Evolutionary conservation across 2,888 invertebrate species (phyloP).

Genomic region (Norana najaformis): DNA sequence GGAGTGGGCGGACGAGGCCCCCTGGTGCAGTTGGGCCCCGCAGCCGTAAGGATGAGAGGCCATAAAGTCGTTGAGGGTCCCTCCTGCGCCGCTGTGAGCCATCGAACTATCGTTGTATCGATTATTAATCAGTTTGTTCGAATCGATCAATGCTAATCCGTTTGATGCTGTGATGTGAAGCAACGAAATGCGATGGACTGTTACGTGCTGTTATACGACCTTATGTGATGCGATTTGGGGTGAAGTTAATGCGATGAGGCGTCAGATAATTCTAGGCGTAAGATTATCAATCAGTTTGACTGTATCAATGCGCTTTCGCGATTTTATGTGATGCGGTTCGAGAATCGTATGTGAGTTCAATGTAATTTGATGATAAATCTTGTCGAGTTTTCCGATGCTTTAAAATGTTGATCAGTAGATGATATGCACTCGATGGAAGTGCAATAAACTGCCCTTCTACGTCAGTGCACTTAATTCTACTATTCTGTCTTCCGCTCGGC

Average conservation of each 20-base stretch:
- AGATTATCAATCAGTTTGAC: no score
- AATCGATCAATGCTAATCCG: not conserved
- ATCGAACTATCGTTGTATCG: not conserved
- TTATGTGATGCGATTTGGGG: not conserved
- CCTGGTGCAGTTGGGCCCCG: not conserved
- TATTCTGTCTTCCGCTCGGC: no score
- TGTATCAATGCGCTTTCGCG: no score
- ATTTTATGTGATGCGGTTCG: not conserved
- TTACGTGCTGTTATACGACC: not conserved
- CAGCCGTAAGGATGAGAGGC: not conserved
- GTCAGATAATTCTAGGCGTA: not conserved
- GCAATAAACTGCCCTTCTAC: no score
- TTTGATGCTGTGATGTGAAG: not conserved
- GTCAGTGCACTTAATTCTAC: no score
- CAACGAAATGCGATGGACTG: not conserved
- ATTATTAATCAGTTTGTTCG: not conserved
- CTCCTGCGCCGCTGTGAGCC: not conserved
- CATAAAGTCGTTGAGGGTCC: conserved; percentile 2
- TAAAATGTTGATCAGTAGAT: not conserved
- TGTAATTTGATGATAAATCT: not conserved
- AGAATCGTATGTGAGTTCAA: not conserved
- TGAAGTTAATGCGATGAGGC: not conserved
- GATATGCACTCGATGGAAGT: no score
- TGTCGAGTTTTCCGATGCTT: not conserved
- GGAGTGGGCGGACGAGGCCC: not conserved